Evolutionary conservation across 2,888 invertebrate genomes (phyloP), one percentile per base, ranked within the genome.

Genomic region (Scaptomyza flava): DNA sequence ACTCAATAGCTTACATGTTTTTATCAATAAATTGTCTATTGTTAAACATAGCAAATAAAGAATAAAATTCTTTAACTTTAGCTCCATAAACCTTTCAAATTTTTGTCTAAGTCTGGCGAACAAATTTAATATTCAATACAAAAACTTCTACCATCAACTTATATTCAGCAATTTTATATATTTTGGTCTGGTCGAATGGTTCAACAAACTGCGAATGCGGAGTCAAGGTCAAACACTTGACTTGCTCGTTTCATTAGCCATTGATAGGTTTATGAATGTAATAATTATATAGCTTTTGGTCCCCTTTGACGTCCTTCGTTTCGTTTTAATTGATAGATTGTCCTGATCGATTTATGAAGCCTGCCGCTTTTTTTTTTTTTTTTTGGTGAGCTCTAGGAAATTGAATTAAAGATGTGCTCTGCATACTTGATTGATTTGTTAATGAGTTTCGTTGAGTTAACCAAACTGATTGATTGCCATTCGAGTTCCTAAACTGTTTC

Each of bases 251-350:
- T 78, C 79, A 78, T 77, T 78, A 68, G 75, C 67, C 52, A 79
- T 65, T 77, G 75, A 77, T 77, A 53, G 75, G 62, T 68, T 77
- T 78, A 77, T 77, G 71, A 79, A 79, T 78, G 71, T 64, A 78
- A 65, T 79, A 68, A 77, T 71, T 78, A 74, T 67, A 31, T 47
- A 38, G 27, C 27, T 57, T 33, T 7, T 57, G 54, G 31, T 50
- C 27, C 14, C 23, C 23, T 20, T 42, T 14, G 11, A 4, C 5
- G 27, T 33, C 9, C 23, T 70, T 59, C 41, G 53, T 34, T 58
- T 60, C 67, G 41, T 58, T 64, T 74, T 81, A 79, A 81, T 77
- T 87, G 87, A 87, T 82, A 68, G 81, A 63, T 71, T 71, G 57
- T 45, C 42, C 59, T 72, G 76, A 82, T 81, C 76, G 79, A 84